Conservation (phyloP, 30 jellyfish, hydroid and myxozoan species). For the Sanderia malayensis region DNA sequence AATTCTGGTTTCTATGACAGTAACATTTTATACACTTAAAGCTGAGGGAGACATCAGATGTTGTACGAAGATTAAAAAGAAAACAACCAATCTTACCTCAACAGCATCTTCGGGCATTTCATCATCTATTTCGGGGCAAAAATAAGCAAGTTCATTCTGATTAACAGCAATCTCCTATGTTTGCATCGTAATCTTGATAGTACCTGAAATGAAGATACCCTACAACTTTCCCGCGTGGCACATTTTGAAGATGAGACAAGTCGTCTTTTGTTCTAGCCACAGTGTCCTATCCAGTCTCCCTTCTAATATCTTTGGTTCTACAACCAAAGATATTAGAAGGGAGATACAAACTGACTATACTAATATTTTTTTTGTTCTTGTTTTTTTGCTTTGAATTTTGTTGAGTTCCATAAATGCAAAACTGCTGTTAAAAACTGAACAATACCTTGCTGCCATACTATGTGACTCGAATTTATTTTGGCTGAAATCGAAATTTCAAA, state of each 20-base stretch:
- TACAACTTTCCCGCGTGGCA: constrained; percentile 14
- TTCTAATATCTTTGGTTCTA: constrained; percentile 28
- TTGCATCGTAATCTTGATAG: not conserved
- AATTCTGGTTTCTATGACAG: not conserved
- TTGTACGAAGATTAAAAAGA: not conserved
- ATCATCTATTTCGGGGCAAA: constrained; percentile 26
- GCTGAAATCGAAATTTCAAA: no score
- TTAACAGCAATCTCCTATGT: not conserved
- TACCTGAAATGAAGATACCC: constrained; percentile 38
- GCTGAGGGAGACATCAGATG: not conserved
- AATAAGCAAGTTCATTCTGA: constrained; percentile 1
- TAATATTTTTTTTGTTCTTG: no score
- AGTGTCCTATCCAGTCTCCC: constrained; percentile 37
- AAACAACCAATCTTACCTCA: constrained; percentile 17
- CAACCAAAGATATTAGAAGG: constrained; percentile 23
- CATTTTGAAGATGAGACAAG: constrained; percentile 11
- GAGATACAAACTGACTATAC: no score
- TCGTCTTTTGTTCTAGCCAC: constrained; percentile 28
- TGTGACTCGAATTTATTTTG: no score
- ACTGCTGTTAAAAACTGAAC: no score
- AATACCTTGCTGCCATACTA: no score
- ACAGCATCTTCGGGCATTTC: constrained; percentile 27
- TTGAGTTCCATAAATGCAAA: no score
- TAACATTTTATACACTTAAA: no score
- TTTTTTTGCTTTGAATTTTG: no score